A percentile compares a stretch with the other conserved stretches of the same genome.
Conservation (phyloP, 2,888 invertebrate genomes). For the Lepidocyrtoides sp. region DNA sequence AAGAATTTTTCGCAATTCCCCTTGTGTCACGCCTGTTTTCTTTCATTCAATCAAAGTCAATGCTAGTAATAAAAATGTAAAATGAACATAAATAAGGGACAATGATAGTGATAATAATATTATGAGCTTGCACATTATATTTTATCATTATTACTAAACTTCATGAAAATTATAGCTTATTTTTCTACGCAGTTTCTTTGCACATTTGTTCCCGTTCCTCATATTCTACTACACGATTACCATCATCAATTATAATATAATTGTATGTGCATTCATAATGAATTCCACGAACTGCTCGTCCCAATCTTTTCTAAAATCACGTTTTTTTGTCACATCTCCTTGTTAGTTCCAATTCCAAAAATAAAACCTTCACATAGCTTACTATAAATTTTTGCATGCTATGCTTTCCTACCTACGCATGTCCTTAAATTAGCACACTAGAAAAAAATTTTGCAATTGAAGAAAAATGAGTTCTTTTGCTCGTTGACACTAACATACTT, state of each 20-base stretch:
- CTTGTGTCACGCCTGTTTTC: slow-evolving; percentile 44
- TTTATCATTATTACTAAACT: not conserved
- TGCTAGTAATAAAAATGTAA: slow-evolving; percentile 18
- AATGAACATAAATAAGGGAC: not conserved
- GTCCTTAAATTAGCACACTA: not conserved
- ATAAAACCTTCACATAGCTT: not conserved
- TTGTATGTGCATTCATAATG: not conserved
- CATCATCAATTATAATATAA: not conserved
- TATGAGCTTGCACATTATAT: not conserved
- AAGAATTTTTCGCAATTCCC: not conserved
- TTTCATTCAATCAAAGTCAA: slow-evolving; percentile 64
- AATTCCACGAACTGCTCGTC: not conserved
- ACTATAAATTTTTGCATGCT: not conserved
- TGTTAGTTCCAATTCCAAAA: slow-evolving; percentile 9
- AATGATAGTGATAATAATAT: not conserved
- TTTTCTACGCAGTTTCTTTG: slow-evolving; percentile 53
- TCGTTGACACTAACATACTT: too few species aligned
- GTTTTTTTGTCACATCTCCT: not conserved
- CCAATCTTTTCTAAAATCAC: not conserved
- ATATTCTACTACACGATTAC: not conserved
- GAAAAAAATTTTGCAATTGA: not conserved
- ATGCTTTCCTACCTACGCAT: slow-evolving; percentile 41
- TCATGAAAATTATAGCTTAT: not conserved
- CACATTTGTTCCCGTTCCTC: slow-evolving; percentile 21
- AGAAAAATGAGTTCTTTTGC: not conserved